phyloP scores from a whole-genome alignment of 2,888 invertebrate genomes.

The Pemphredon lugubris region DNA sequence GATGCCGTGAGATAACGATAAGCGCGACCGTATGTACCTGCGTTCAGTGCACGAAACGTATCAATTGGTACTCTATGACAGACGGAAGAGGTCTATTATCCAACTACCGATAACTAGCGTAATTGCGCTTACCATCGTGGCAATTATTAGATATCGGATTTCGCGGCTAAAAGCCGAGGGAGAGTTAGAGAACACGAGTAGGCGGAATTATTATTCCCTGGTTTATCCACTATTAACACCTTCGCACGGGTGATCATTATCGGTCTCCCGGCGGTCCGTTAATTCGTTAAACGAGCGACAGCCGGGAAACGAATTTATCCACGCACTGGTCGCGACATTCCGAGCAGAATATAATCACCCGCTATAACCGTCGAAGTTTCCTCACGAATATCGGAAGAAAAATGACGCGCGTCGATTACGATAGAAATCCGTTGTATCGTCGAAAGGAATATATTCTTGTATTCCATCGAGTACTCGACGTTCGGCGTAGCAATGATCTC shows the following conservation, averaged over 20 bases:
- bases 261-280: constrained; percentile 47
- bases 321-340: neutral
- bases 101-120: constrained; percentile 5
- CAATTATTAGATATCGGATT: constrained; percentile 12
- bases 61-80: constrained; percentile 8
- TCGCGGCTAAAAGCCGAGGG: constrained; percentile 9
- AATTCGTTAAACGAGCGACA: constrained; percentile 51
- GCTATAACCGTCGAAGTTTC: too few species aligned
- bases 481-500: constrained; percentile 25
- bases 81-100: constrained; percentile 10
- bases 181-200: constrained; percentile 20
- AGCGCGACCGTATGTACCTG: too few species aligned
- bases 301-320: neutral
- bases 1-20: too few species aligned
- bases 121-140: constrained; percentile 5
- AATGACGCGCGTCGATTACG: too few species aligned
- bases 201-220: constrained; percentile 21
- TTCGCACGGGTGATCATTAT: constrained; percentile 45
- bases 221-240: constrained; percentile 47
- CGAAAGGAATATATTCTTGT: neutral
- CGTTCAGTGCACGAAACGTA: constrained; percentile 1
- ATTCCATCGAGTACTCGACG: neutral
- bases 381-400: too few species aligned
- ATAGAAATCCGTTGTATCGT: neutral
- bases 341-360: too few species aligned